Evolutionary conservation across 1,140 invertebrate species (phyloP).

Genomic region (Antheraea pernyi): DNA sequence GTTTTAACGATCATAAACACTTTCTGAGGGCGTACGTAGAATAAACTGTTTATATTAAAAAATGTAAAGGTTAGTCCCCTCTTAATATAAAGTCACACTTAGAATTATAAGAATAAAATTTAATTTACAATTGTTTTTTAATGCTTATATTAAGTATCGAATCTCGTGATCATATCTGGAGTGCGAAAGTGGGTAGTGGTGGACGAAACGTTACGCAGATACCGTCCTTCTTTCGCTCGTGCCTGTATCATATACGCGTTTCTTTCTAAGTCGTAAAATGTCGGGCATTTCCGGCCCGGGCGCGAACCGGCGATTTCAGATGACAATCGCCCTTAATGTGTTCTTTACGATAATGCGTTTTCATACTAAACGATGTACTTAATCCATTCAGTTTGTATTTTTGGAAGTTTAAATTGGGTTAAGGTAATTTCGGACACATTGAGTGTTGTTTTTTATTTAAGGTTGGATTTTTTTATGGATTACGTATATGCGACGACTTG

Average conservation of each 20-base stretch:
- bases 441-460: background rate
- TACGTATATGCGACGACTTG: too few species aligned
- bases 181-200: background rate
- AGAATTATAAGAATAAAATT: background rate
- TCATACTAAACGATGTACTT: constrained; percentile 4
- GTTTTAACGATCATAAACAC: too few species aligned
- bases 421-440: constrained; percentile 5
- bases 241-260: background rate
- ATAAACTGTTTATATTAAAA: too few species aligned
- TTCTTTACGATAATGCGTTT: constrained; percentile 15
- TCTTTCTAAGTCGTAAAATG: constrained; percentile 17
- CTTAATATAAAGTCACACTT: too few species aligned
- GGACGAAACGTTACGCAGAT: background rate
- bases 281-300: constrained; percentile 33
- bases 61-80: too few species aligned
- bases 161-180: background rate
- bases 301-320: constrained; percentile 21
- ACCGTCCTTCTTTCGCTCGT: constrained; percentile 7
- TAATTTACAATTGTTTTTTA: background rate
- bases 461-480: background rate
- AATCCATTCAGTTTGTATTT: constrained; percentile 5
- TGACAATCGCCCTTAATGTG: constrained; percentile 15
- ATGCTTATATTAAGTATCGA: background rate
- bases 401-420: constrained; percentile 9
- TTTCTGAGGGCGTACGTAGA: too few species aligned